Percentiles rank a stretch among this genome's conserved stretches.
phyloP scores from a whole-genome alignment of 2,888 invertebrate species.

The Stegophylla sp. region DNA sequence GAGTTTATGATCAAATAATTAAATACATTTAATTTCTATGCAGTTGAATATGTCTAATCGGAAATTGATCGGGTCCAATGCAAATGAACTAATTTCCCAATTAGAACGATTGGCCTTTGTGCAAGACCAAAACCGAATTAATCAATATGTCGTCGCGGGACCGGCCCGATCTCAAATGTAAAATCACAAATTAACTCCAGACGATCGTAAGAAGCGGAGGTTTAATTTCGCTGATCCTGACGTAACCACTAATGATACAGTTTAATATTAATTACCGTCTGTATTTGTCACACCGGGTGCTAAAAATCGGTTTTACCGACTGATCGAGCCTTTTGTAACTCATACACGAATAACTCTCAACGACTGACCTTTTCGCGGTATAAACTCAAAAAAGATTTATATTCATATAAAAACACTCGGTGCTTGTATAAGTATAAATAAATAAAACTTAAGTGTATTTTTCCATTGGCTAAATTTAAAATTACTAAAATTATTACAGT shows the following conservation, averaged over 20 bases:
- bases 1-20: no score
- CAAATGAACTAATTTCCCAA: neutral
- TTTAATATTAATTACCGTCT: slow-evolving; percentile 5
- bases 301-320: neutral
- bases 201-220: neutral
- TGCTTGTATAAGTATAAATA: no score
- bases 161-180: neutral
- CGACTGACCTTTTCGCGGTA: no score
- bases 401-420: no score
- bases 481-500: no score
- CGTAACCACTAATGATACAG: neutral
- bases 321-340: neutral
- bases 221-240: neutral
- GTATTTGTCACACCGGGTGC: slow-evolving; percentile 1
- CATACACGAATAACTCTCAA: neutral
- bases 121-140: neutral
- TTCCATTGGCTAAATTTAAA: no score
- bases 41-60: no score
- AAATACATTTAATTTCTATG: no score
- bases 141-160: neutral
- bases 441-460: no score
- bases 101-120: neutral
- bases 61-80: no score
- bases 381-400: no score
- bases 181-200: slow-evolving; percentile 5